A percentile compares a stretch with the other conserved stretches of the same genome.
phyloP scores from a whole-genome alignment of 2,888 invertebrate genomes.

The Tricholauxania praeusta region DNA sequence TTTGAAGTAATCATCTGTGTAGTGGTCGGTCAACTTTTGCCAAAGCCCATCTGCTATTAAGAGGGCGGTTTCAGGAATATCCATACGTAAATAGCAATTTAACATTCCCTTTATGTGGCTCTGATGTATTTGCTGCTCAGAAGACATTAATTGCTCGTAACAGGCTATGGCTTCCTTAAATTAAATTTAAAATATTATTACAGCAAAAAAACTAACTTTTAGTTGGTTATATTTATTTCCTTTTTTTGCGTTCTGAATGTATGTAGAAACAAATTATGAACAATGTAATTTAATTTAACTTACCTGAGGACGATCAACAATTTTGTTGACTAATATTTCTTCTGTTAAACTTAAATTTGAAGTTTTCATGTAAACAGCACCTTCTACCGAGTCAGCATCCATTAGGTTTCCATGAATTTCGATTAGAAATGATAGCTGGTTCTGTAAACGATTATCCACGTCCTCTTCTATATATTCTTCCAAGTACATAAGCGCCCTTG shows the following conservation, averaged over 20 bases:
- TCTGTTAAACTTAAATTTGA: constrained; percentile 84
- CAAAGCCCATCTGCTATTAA: constrained; percentile 79
- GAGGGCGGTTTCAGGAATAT: constrained; percentile 88
- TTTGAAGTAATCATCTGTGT: constrained; percentile 74
- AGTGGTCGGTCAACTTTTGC: constrained; percentile 72
- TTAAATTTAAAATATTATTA: constrained; percentile 1
- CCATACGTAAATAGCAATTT: constrained; percentile 86
- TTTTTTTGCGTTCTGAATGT: background rate
- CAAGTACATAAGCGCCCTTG: constrained; percentile 80
- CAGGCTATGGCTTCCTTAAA: constrained; percentile 83
- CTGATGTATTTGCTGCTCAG: constrained; percentile 68
- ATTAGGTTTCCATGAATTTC: constrained; percentile 90
- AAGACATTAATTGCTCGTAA: constrained; percentile 84
- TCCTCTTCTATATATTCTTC: constrained; percentile 78
- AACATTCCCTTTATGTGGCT: constrained; percentile 77
- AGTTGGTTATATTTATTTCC: background rate
- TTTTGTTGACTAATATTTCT: constrained; percentile 85
- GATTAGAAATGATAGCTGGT: constrained; percentile 75
- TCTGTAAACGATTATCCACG: constrained; percentile 69
- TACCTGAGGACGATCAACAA: constrained; percentile 80
- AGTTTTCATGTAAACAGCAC: constrained; percentile 80
- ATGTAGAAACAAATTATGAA: no score
- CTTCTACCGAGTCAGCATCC: constrained; percentile 92
- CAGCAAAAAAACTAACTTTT: background rate
- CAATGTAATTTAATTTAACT: background rate